Evolutionary conservation across 2,888 invertebrate genomes (phyloP), one percentile per base, ranked within the genome.

Genomic region (Mystacides longicornis): DNA sequence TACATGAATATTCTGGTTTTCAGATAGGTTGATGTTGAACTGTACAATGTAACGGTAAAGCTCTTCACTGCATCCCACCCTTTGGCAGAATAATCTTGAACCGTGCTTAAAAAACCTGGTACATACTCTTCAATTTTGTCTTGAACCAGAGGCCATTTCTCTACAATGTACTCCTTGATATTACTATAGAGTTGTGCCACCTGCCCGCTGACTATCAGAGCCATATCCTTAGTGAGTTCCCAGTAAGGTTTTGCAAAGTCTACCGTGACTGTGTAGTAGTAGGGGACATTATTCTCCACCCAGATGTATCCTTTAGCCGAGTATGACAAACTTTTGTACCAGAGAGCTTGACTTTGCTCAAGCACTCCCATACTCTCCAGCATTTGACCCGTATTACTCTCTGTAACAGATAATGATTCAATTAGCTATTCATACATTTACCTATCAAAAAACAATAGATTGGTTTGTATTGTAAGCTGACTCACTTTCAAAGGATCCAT

Each of bases 1-100:
- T 75, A 89, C 89, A 88, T 78, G 74, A 89, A 87, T 55, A 89
- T 83, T 74, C 87, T 86, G 52, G 82, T 84, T 67, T 79, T 82
- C 66, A 88, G 73, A 74, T 86, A 86, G 59, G 81, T 77, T 9
- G 77, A 68, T 3, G 79, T 73, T 33, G 75, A 67, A 62, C 75
- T 72, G 63, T 78, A 78, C 64, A 81, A 80, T 56, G 79, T 72
- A 27, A 67, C 67, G 1, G 78, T 75, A 57, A 74, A 72, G 56
- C 75, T 74, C 67, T 73, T 77, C 14, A 76, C 69, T 42, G 74
- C 65, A 33, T 69, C 69, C 63, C 77, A 74, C 1, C 74, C 75
- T 16, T 70, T 68, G 7, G 66, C 65, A 1, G 77, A 71, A 55
- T 78, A 74, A 33, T 73, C 71, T 62, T 81, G 80, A 18, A 86